Evolutionary conservation across 2,888 invertebrate genomes (phyloP).

Genomic region (Auanema freiburgensis): DNA sequence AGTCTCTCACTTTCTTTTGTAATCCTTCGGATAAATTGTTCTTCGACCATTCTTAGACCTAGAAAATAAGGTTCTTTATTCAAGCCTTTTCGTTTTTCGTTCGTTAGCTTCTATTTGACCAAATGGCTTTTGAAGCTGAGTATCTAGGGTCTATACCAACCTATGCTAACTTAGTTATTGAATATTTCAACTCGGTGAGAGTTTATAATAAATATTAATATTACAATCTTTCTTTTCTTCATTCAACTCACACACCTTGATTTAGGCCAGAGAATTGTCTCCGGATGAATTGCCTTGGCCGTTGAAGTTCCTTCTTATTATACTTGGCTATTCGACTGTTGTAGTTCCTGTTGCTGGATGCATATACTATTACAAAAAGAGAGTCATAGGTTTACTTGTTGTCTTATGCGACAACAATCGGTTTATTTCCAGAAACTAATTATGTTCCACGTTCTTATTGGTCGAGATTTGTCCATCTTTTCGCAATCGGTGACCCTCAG

Average conservation of each 20-base stretch:
- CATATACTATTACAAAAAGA: constrained; percentile 42
- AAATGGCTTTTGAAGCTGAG: too few relatives aligned
- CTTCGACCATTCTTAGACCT: too few relatives aligned
- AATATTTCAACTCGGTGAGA: constrained; percentile 1
- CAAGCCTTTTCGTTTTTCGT: too few relatives aligned
- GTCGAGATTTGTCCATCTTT: constrained; percentile 26
- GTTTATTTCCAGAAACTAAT: constrained; percentile 7
- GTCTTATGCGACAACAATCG: background rate
- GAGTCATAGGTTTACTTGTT: constrained; percentile 26
- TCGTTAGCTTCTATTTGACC: too few relatives aligned
- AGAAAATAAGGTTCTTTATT: too few relatives aligned
- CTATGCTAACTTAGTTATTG: background rate
- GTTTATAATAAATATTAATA: background rate
- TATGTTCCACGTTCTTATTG: constrained; percentile 9
- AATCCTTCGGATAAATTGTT: too few relatives aligned
- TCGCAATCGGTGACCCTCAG: constrained; percentile 58
- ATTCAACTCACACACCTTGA: background rate
- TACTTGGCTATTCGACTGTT: constrained; percentile 56
- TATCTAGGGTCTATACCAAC: too few relatives aligned
- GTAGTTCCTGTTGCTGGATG: constrained; percentile 47
- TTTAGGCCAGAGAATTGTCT: constrained; percentile 30
- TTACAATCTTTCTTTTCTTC: background rate
- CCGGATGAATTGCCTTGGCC: constrained; percentile 54
- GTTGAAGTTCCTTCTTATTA: constrained; percentile 48
- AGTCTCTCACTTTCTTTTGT: too few relatives aligned